Conservation (phyloP, 2,888 invertebrate genomes). For the Litoditis marina region DNA sequence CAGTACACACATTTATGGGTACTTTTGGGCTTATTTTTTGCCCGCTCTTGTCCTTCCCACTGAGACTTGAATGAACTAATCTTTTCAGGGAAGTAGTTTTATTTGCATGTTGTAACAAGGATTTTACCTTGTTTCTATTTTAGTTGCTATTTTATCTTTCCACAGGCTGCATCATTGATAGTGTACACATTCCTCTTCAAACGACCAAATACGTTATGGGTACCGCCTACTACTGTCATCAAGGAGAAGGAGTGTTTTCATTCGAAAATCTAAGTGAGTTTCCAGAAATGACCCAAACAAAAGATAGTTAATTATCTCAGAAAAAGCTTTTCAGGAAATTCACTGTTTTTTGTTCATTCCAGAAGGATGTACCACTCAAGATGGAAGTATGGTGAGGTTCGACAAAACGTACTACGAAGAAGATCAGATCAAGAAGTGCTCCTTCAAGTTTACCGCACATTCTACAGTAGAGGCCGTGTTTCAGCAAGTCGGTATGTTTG, state of each 20-base stretch:
- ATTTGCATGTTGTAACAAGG: too few relatives aligned
- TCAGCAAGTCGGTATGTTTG: slow-evolving; percentile 20
- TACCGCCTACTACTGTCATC: slow-evolving; percentile 20
- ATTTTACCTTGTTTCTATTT: too few relatives aligned
- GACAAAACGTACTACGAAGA: slow-evolving; percentile 18
- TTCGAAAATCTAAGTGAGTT: slow-evolving; percentile 25
- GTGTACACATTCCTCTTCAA: slow-evolving; percentile 19
- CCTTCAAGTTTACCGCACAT: slow-evolving; percentile 20
- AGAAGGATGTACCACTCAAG: slow-evolving; percentile 21
- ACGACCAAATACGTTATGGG: slow-evolving; percentile 18
- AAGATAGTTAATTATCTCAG: too few relatives aligned
- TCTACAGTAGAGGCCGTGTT: slow-evolving; percentile 19
- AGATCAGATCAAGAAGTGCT: slow-evolving; percentile 19
- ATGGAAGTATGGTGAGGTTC: slow-evolving; percentile 21
- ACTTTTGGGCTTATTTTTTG: too few relatives aligned
- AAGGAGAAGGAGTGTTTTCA: slow-evolving; percentile 11
- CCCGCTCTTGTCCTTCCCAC: too few relatives aligned
- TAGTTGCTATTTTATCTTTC: too few relatives aligned
- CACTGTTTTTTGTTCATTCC: too few relatives aligned
- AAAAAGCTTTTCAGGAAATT: too few relatives aligned
- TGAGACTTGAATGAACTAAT: too few relatives aligned
- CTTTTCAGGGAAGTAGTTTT: too few relatives aligned
- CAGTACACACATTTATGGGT: too few relatives aligned
- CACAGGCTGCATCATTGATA: slow-evolving; percentile 21
- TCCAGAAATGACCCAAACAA: too few relatives aligned